phyloP scores from a whole-genome alignment of 1,140 invertebrate species.

The Dendrolimus punctatus region DNA sequence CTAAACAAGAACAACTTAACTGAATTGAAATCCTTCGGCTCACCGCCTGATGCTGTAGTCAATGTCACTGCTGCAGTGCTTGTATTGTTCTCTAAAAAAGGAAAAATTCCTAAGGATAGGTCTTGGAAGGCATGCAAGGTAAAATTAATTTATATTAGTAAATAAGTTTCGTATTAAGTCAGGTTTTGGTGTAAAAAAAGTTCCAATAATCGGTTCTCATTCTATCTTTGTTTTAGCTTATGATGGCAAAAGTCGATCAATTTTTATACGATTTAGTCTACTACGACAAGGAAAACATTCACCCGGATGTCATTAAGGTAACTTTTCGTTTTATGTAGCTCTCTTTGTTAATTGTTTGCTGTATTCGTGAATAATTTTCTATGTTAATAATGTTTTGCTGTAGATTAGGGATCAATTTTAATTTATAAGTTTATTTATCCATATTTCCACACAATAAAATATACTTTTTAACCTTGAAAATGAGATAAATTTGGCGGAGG shows the following conservation, averaged over 20 bases:
- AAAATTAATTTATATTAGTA: background rate
- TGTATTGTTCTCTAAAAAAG: slow-evolving; percentile 87
- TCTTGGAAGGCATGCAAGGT: slow-evolving; percentile 94
- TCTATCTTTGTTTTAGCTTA: slow-evolving; percentile 43
- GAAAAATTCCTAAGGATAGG: slow-evolving; percentile 92
- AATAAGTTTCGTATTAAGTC: background rate
- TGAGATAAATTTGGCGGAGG: no score
- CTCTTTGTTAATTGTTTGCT: no score
- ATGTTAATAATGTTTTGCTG: no score
- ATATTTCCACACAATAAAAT: background rate
- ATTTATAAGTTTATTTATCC: background rate
- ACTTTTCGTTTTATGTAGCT: background rate
- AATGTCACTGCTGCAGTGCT: slow-evolving; percentile 91
- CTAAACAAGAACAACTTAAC: slow-evolving; percentile 95
- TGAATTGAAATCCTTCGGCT: slow-evolving; percentile 94
- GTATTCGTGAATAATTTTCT: no score
- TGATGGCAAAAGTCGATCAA: slow-evolving; percentile 80
- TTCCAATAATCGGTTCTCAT: background rate
- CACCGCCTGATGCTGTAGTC: slow-evolving; percentile 85
- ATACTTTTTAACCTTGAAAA: no score
- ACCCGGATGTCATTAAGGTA: slow-evolving; percentile 87
- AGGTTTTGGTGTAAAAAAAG: background rate
- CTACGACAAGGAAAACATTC: slow-evolving; percentile 96
- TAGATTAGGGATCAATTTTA: no score
- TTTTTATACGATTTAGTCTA: slow-evolving; percentile 90